Conservation (phyloP, 2,113 vertebrate species). For the Saimiri boliviensis region DNA sequence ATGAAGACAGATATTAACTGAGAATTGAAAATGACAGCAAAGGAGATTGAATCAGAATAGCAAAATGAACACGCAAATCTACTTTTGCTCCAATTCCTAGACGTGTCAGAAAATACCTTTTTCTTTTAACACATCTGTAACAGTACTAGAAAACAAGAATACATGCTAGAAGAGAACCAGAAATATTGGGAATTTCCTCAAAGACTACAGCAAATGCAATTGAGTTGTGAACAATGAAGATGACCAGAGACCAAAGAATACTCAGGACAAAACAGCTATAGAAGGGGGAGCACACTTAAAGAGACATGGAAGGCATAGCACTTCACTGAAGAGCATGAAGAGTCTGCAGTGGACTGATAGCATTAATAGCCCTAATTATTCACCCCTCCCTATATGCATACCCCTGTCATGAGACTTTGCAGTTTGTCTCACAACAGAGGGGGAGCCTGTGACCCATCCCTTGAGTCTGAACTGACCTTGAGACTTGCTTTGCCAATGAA, state of each 20-base stretch:
- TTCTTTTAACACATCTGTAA: background rate
- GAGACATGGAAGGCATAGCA: background rate
- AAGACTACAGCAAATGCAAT: background rate
- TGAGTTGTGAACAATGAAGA: background rate
- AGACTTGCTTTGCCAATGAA: background rate
- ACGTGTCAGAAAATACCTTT: background rate
- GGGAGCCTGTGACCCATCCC: too few relatives aligned
- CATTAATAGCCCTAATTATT: background rate
- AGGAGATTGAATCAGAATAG: conserved; percentile 34
- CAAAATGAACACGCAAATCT: background rate
- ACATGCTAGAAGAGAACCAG: background rate
- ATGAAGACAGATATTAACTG: conserved; percentile 53
- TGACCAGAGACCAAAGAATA: background rate
- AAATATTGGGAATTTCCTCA: background rate
- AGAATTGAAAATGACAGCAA: conserved; percentile 47
- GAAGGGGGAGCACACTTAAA: background rate
- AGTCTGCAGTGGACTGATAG: too few relatives aligned
- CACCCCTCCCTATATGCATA: background rate
- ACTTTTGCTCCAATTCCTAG: background rate
- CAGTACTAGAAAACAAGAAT: background rate
- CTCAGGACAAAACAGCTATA: background rate
- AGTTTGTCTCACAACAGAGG: background rate
- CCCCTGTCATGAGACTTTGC: background rate
- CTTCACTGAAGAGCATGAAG: background rate
- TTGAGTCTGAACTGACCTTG: background rate